Base-by-base conservation (phyloP, 1,140 invertebrate genomes). In the Chironomus tepperi region DNA sequence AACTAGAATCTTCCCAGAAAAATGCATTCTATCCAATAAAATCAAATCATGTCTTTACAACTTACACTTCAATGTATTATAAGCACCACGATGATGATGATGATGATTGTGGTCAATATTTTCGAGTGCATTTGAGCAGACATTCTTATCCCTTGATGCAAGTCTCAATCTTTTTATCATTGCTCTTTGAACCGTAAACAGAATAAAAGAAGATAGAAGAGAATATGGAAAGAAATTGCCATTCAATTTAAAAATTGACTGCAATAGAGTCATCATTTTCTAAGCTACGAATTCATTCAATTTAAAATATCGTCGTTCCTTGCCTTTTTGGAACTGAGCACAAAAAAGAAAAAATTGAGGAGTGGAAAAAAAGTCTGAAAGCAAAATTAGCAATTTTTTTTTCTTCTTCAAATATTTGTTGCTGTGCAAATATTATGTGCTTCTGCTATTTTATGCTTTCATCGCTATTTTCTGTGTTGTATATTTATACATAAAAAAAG, bases 321-420 rank as follows among this genome's bases (percentile, higher is more conserved):
- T 57, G 47, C 9, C n/a, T 57, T 57, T 57, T n/a, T 57, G 12
- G 43, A 2, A 12, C 43, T 9, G 9, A 47, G 9, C 43, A 47
- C 43, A 12, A 12, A 15, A 47, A 47, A 12, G 9, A 15, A 47
- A 47, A 47, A n/a, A 57, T 57, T 12, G n/a, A 57, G 47, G 5
- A 57, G 47, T 15, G n/a, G 47, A 12, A 57, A 15, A n/a, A 57
- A 15, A 47, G 5, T 57, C 12, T 12, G 12, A 57, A 57, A 57
- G n/a, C 47, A 57, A 57, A 57, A 57, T 57, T 57, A 57, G 47
- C 47, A 57, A 57, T 57, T 57, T 34, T 34, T 34, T 34, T 57
- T 57, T 57, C 47, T 57, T 57, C 47, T 57, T 57, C 47, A 57
- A 57, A 57, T 57, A 57, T 57, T 57, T 57, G 47, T 57, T 57